Evolutionary conservation across 2,113 vertebrate species (phyloP).

Genomic region (Crocuta crocuta): DNA sequence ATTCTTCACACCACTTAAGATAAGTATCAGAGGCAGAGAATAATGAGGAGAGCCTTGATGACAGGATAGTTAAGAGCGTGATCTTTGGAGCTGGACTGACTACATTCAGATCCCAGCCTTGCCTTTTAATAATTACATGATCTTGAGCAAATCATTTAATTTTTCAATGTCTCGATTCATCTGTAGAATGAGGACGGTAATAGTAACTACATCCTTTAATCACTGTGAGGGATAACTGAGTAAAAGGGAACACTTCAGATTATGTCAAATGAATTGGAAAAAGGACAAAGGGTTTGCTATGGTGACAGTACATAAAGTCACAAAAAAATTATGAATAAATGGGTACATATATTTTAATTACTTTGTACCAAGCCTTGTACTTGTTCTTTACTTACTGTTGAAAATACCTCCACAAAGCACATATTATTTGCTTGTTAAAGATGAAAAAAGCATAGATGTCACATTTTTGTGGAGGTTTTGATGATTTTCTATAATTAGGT

Average conservation of each 20-base stretch:
- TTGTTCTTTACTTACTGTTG: not conserved
- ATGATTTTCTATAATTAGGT: not conserved
- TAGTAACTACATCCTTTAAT: not conserved
- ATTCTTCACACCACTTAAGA: not conserved
- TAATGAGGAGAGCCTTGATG: not conserved
- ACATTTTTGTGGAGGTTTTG: not conserved
- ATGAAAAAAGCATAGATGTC: not conserved
- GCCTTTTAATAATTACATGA: not conserved
- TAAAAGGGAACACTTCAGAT: not conserved
- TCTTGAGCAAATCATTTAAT: not conserved
- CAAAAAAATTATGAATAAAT: not conserved
- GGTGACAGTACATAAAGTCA: not conserved
- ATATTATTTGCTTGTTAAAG: not conserved
- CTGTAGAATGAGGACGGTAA: not conserved
- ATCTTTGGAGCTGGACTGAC: not conserved
- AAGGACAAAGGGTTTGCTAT: not conserved
- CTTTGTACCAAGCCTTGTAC: not conserved
- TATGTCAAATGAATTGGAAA: not conserved
- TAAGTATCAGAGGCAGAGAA: not conserved
- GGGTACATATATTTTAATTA: not conserved
- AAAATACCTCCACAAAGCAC: not conserved
- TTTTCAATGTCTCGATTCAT: not conserved
- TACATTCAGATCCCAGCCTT: not conserved
- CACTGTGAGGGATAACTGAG: slow-evolving; percentile 2
- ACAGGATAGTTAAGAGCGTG: not conserved